Percentiles rank a stretch among this genome's conserved stretches.
Evolutionary conservation across 1,140 invertebrate genomes (phyloP).

Genomic region (Drosophila jambulina): DNA sequence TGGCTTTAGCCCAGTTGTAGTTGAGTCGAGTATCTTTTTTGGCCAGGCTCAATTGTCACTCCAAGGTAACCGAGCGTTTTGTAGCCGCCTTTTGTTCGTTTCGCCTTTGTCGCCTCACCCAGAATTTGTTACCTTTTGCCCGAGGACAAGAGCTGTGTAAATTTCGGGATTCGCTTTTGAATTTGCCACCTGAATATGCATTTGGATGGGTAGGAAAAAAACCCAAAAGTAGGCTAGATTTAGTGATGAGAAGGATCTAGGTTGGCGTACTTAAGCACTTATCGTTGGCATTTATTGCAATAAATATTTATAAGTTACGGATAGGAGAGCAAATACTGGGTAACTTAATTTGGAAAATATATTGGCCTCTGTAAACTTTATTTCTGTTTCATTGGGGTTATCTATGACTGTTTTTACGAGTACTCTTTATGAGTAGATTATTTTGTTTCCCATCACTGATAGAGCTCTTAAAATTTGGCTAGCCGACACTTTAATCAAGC

Average conservation of each 20-base stretch:
- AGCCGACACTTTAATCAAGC: slow-evolving; percentile 23
- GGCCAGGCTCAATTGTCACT: slow-evolving; percentile 41
- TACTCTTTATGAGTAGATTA: neutral
- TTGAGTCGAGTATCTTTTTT: slow-evolving; percentile 23
- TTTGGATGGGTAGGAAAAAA: slow-evolving; percentile 8
- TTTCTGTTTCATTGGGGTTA: neutral
- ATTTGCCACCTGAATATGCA: slow-evolving; percentile 69
- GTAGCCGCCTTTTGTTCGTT: slow-evolving; percentile 46
- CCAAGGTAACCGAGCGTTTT: slow-evolving; percentile 60
- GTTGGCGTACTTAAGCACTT: neutral
- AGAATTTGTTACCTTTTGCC: slow-evolving; percentile 26
- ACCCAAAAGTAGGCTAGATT: neutral
- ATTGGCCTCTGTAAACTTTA: neutral
- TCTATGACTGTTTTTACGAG: neutral
- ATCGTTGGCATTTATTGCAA: neutral
- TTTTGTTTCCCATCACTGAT: neutral
- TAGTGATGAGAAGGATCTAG: neutral
- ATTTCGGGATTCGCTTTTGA: slow-evolving; percentile 53
- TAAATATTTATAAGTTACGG: neutral
- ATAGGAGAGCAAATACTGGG: neutral
- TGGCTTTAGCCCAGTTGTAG: slow-evolving; percentile 18
- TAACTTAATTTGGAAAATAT: neutral
- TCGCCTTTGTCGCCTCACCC: slow-evolving; percentile 10
- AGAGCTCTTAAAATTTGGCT: slow-evolving; percentile 9
- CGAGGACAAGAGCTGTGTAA: slow-evolving; percentile 39